Percentiles rank a stretch among this genome's conserved stretches.
These are phyloP conservation scores for Bergia puertoricense DNA, from an alignment of 92 coral and sea anemone genomes.

Conservation along the genomic window DNA sequence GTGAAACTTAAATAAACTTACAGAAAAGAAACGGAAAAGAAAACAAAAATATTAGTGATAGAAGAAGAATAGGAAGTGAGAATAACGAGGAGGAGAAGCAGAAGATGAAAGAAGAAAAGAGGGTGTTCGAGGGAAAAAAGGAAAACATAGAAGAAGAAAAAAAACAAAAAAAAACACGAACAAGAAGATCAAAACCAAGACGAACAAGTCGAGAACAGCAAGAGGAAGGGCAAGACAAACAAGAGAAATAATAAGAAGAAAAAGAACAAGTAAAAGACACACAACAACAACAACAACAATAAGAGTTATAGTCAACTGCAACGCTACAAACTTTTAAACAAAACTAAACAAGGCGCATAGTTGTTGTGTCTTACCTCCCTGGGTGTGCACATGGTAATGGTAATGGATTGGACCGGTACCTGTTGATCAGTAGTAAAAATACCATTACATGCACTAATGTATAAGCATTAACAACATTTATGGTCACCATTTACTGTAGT, in stretches of 20 bases:
- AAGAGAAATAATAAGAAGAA: not conserved
- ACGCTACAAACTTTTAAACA: too few species aligned
- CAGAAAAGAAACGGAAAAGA: too few species aligned
- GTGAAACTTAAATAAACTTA: not conserved
- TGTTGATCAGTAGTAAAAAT: not conserved
- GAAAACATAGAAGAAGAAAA: not conserved
- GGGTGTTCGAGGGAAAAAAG: not conserved
- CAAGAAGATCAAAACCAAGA: not conserved
- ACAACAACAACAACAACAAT: not conserved
- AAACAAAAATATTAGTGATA: not conserved
- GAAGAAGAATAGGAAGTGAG: not conserved
- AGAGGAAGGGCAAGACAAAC: not conserved
- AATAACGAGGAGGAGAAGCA: not conserved
- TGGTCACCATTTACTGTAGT: not conserved
- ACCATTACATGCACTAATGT: not conserved
- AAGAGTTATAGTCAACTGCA: too few species aligned
- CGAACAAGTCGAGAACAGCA: not conserved
- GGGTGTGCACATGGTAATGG: slow-evolving; percentile 28
- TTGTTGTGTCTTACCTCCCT: slow-evolving; percentile 27
- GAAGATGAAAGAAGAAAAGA: not conserved
- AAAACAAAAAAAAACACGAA: not conserved
- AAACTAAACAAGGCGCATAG: not conserved
- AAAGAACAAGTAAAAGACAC: not conserved
- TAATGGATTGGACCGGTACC: slow-evolving; percentile 26
- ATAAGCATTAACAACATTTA: not conserved